Evolutionary conservation across 2,888 invertebrate genomes (phyloP).

Genomic region (Drosophila neotestacea): DNA sequence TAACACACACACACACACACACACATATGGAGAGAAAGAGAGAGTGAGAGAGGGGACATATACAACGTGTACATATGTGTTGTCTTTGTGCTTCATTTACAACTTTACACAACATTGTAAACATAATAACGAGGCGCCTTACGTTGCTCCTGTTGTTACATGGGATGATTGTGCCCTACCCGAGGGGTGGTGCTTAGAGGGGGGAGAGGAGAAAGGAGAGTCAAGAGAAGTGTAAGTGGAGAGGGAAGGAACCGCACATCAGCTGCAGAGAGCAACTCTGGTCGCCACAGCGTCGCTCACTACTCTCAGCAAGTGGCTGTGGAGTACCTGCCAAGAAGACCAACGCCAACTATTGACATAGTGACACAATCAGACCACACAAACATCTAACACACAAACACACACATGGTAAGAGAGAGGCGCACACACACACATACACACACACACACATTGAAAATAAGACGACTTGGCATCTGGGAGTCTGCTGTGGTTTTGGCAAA

Average conservation of each 20-base stretch:
- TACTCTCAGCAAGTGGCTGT: constrained; percentile 61
- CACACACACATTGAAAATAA: constrained; percentile 11
- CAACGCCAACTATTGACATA: constrained; percentile 74
- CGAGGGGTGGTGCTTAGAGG: not conserved
- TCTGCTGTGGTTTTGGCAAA: constrained; percentile 41
- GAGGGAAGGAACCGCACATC: not conserved
- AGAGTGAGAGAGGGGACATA: not conserved
- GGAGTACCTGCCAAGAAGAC: constrained; percentile 68
- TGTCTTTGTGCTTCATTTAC: constrained; percentile 69
- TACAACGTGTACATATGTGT: constrained; percentile 41
- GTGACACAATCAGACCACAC: constrained; percentile 72
- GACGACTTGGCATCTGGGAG: constrained; percentile 43
- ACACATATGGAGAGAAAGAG: not conserved
- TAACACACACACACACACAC: not conserved
- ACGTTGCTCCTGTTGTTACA: constrained; percentile 38
- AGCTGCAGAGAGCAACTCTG: constrained; percentile 43
- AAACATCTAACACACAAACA: constrained; percentile 43
- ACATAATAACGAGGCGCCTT: constrained; percentile 64
- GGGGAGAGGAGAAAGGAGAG: not conserved
- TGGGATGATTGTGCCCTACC: constrained; percentile 7
- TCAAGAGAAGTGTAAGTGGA: no score
- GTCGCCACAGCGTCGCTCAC: constrained; percentile 23
- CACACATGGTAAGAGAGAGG: not conserved
- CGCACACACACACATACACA: constrained; percentile 7
- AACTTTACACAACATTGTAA: constrained; percentile 71